Conservation (phyloP, 1,140 invertebrate genomes). For the Tribolium madens region DNA sequence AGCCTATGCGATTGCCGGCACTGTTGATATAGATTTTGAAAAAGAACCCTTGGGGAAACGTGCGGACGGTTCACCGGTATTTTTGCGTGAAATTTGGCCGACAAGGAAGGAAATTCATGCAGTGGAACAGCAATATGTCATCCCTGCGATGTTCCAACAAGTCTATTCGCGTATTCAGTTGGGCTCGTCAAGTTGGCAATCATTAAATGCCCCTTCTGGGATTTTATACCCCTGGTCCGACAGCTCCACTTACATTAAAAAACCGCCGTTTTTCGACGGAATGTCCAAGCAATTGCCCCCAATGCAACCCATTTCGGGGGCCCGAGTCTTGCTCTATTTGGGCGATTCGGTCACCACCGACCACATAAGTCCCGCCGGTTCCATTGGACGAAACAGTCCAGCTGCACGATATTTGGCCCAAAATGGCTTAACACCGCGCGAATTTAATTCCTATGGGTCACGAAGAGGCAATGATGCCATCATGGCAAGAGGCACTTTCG, state of each 20-base stretch:
- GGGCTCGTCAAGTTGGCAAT: constrained; percentile 90
- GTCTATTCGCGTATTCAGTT: constrained; percentile 89
- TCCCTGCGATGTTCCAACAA: constrained; percentile 98
- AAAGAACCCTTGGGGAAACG: constrained; percentile 73
- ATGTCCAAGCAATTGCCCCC: constrained; percentile 70
- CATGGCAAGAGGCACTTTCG: constrained; percentile 98
- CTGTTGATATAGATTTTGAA: constrained; percentile 95
- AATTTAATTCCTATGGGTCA: constrained; percentile 99
- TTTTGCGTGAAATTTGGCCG: constrained; percentile 95
- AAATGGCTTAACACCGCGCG: constrained; percentile 85
- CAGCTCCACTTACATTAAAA: constrained; percentile 95
- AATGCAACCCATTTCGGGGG: constrained; percentile 68
- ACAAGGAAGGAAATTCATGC: constrained; percentile 89
- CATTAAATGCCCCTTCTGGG: constrained; percentile 81
- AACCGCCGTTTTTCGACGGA: constrained; percentile 96
- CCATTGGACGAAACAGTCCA: constrained; percentile 94
- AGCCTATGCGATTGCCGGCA: constrained; percentile 95
- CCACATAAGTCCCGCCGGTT: constrained; percentile 98
- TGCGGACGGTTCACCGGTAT: constrained; percentile 81
- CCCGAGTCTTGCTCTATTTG: constrained; percentile 86
- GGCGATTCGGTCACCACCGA: constrained; percentile 98
- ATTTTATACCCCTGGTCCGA: constrained; percentile 94
- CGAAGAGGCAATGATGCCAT: constrained; percentile 96
- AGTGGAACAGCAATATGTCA: constrained; percentile 90
- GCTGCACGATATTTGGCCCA: constrained; percentile 89